Conservation (phyloP, 2,888 invertebrate genomes). For the Andrena flavipes region DNA sequence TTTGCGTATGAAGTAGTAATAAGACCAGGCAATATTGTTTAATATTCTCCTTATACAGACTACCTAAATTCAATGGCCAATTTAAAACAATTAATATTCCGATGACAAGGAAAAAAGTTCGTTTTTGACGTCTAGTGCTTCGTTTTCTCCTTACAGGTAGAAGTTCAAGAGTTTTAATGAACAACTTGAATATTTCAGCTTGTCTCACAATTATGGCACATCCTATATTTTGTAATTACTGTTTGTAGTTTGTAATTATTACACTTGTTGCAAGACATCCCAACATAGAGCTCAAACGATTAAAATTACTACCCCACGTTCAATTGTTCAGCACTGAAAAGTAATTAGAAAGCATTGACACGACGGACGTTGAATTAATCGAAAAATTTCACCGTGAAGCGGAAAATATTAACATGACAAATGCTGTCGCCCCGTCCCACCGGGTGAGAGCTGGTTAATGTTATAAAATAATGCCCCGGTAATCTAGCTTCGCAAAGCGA, state of each 20-base stretch:
- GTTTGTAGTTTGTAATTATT: no score
- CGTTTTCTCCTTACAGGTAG: no score
- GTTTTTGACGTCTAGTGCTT: no score
- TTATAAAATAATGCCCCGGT: constrained; percentile 50
- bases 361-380: constrained; percentile 40
- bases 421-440: not conserved
- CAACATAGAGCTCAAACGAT: not conserved
- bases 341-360: constrained; percentile 39
- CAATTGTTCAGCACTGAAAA: not conserved
- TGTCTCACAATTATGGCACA: not conserved
- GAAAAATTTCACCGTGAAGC: constrained; percentile 32
- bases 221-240: not conserved
- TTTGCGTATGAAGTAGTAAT: no score
- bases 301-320: not conserved
- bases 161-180: no score
- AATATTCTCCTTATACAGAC: no score
- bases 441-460: constrained; percentile 18
- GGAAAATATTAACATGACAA: constrained; percentile 45
- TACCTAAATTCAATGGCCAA: no score
- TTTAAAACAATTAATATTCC: no score
- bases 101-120: no score
- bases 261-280: no score
- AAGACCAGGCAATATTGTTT: no score
- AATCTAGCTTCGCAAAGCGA: constrained; percentile 36
- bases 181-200: no score